Evolutionary conservation across 2,113 vertebrate genomes (phyloP).

Genomic region (Pangasianodon hypophthalmus): DNA sequence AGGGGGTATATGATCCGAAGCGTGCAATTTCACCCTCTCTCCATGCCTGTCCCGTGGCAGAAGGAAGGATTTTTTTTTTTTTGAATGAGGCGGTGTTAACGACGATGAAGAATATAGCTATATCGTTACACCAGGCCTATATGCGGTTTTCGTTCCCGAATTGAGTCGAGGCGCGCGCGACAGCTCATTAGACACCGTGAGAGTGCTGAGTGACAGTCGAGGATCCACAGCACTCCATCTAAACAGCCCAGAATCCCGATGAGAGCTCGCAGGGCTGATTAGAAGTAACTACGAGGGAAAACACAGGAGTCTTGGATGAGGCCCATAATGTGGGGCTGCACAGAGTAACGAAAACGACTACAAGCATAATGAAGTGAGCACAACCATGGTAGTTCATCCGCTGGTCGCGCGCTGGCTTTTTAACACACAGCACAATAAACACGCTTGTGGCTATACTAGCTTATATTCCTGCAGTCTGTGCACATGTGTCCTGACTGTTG

Average conservation of each 20-base stretch:
- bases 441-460: background rate
- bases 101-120: background rate
- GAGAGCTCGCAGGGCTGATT: conserved; percentile 19
- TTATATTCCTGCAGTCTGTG: background rate
- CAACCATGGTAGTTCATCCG: background rate
- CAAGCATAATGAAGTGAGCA: background rate
- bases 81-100: conserved; percentile 3
- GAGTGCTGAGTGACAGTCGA: conserved; percentile 41
- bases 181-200: conserved; percentile 48
- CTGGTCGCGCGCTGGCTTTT: background rate
- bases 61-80: background rate
- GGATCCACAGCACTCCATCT: conserved; percentile 38
- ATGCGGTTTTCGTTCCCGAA: background rate
- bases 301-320: background rate
- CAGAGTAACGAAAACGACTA: background rate
- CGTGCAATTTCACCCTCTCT: conserved; percentile 50
- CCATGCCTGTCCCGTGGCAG: conserved; percentile 26
- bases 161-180: conserved; percentile 9
- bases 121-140: background rate
- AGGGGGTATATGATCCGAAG: conserved; percentile 49
- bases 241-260: conserved; percentile 41
- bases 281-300: conserved; percentile 21
- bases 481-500: background rate
- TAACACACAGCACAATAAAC: background rate
- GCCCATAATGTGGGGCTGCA: background rate